Conservation (phyloP, 2,797 vertebrate genomes). For the Pseudochromis fuscus region DNA sequence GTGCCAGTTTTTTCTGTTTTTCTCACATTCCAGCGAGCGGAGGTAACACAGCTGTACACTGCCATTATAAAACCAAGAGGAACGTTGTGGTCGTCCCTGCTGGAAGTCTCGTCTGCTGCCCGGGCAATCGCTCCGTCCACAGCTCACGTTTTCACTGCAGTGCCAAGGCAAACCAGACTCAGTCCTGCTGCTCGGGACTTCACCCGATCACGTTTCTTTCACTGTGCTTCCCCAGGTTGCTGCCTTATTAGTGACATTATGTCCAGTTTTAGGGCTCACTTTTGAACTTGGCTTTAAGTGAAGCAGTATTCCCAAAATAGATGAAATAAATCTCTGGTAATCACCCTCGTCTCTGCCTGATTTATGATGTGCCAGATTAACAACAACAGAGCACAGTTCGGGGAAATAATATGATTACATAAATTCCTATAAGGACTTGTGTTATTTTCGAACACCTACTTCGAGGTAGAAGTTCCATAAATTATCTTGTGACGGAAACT, state of each 20-base stretch:
- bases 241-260: constrained; percentile 7
- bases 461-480: constrained; percentile 38
- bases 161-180: constrained; percentile 43
- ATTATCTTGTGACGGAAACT: constrained; percentile 34
- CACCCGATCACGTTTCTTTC: background rate
- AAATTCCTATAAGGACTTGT: constrained; percentile 36
- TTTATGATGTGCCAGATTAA: constrained; percentile 10
- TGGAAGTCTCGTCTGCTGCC: constrained; percentile 68
- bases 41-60: constrained; percentile 72
- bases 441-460: constrained; percentile 43
- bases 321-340: background rate
- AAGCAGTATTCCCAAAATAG: background rate
- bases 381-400: background rate
- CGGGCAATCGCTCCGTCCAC: constrained; percentile 48
- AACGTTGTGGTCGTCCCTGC: constrained; percentile 70
- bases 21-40: constrained; percentile 73
- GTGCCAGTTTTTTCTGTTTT: constrained; percentile 78
- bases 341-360: background rate
- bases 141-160: constrained; percentile 57
- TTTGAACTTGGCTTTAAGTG: background rate
- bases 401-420: constrained; percentile 16
- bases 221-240: background rate
- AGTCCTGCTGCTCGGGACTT: constrained; percentile 12
- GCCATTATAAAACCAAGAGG: constrained; percentile 73
- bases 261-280: background rate